Base-by-base conservation (phyloP, 2,888 invertebrate genomes). In the Drosophila lacicola region DNA sequence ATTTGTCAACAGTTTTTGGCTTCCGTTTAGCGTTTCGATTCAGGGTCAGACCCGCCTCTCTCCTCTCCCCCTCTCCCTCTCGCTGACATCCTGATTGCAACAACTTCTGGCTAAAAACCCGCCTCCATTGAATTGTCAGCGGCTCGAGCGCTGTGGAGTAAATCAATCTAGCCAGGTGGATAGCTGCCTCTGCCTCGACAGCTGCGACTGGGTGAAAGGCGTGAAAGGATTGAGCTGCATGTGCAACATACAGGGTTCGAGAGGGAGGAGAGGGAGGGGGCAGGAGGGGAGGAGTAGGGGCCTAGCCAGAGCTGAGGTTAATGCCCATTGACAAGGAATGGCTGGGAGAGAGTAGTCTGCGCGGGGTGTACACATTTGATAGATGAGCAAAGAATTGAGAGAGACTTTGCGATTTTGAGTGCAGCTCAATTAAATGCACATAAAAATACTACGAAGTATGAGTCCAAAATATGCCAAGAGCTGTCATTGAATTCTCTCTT, bases 1-100 rank as follows among this genome's bases (percentile, higher is more conserved):
- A 86, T 86, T 86, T 86, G 89, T 86, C 85, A 89, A 80, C 85
- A 84, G 80, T 78, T 78, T 82, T 78, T 47, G 85, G 85, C 88
- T 89, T 89, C 89, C 88, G 89, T 85, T 85, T 83, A 50, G 73
- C 61, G 54, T 42, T 64, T 47, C 42, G 44, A 41, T 74, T 77
- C 88, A 83, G 83, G 83, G 88, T 84, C 88, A 85, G 74, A 71
- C 66, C 42, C 39, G n/a, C 19, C n/a, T 37, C 29, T 9, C 25
- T n/a, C n/a, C 13, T 2, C 42, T 41, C 17, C 53, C 29, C 37
- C 44, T 33, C 44, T 21, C 53, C 6, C 51, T 13, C 17, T n/a
- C 25, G 17, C 50, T 53, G 33, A 44, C 62, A 75, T 81, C 83
- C 80, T 80, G 82, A 65, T 77, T 60, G 56, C 60, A 67, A 19